Evolutionary conservation across 2,113 vertebrate species (phyloP), one percentile per base, ranked within the genome.

Genomic region (Mobula hypostoma): DNA sequence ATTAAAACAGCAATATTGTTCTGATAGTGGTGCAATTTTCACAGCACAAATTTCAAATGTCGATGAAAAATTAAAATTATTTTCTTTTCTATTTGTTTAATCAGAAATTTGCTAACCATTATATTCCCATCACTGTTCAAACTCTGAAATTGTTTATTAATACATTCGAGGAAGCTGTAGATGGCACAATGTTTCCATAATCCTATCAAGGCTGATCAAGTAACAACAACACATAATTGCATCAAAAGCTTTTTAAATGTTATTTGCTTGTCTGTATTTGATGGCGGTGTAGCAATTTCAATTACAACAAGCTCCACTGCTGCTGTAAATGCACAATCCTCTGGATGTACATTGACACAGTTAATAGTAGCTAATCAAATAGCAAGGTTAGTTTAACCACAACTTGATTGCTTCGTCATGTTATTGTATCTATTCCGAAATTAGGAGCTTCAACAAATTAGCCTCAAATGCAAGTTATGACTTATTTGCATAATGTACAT

Each of bases 161-260:
- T 93, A 7, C 68, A 93, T 93, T 70, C 70, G 29, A 93, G 27
- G 24, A 56, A 40, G 8, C 91, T 93, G 36, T 74, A 56, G 91
- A 90, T 90, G 85, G 85, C 85, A 90, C 15, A 66, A 14, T 90
- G 61, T n/a, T 66, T 66, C 85, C 85, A 90, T 90, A 61, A 66
- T 90, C 85, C 61, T 32, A 32, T 66, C 61, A 66, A 90, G 85
- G 61, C 61, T 66, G 85, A 4, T 66, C 63, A 90, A 90, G 61
- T 32, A 90, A 32, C 85, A 32, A 32, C 85, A 90, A 29, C 24
- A 88, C 12, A 63, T 68, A 90, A 90, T 90, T 32, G n/a, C 61
- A 88, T n/a, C 58, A 63, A 24, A 63, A 63, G 58, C 58, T 63
- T 66, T 85, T 68, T 68, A 90, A 74, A 90, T 90, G 85, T 90